These are phyloP conservation scores for Anorthoa munda DNA, from an alignment of 2,888 invertebrate species.

Conservation along the genomic window DNA sequence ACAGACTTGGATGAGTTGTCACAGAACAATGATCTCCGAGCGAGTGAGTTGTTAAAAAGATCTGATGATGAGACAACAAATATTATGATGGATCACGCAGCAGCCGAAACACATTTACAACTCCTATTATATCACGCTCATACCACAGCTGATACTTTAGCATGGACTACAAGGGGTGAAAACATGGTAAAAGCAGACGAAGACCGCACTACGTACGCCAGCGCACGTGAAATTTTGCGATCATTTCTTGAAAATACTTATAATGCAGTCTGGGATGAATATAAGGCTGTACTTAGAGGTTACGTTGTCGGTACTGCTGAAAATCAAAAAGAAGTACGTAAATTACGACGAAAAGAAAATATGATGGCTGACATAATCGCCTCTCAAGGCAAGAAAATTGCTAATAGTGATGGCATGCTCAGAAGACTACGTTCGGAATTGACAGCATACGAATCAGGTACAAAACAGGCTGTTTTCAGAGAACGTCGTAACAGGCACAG, in stretches of 20 bases:
- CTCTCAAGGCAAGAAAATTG: slow-evolving; percentile 85
- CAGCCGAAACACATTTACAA: slow-evolving; percentile 86
- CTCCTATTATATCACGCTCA: slow-evolving; percentile 81
- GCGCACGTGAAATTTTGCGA: slow-evolving; percentile 81
- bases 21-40: slow-evolving; percentile 78
- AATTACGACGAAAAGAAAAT: slow-evolving; percentile 84
- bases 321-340: slow-evolving; percentile 85
- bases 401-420: slow-evolving; percentile 81
- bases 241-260: slow-evolving; percentile 84
- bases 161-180: slow-evolving; percentile 85
- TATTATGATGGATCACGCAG: slow-evolving; percentile 78
- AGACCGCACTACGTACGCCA: slow-evolving; percentile 78
- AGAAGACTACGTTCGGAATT: slow-evolving; percentile 82
- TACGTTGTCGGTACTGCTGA: slow-evolving; percentile 83
- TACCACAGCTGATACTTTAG: slow-evolving; percentile 79
- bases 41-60: slow-evolving; percentile 73
- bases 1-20: slow-evolving; percentile 80
- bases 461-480: slow-evolving; percentile 85
- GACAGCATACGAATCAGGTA: slow-evolving; percentile 85
- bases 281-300: slow-evolving; percentile 82
- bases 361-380: slow-evolving; percentile 87
- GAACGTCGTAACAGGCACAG: slow-evolving; percentile 84
- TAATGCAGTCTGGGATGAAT: slow-evolving; percentile 83
- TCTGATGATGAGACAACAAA: slow-evolving; percentile 74
- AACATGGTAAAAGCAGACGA: slow-evolving; percentile 86